Conservation (phyloP, 2,113 vertebrate species). For the Panurus biarmicus region DNA sequence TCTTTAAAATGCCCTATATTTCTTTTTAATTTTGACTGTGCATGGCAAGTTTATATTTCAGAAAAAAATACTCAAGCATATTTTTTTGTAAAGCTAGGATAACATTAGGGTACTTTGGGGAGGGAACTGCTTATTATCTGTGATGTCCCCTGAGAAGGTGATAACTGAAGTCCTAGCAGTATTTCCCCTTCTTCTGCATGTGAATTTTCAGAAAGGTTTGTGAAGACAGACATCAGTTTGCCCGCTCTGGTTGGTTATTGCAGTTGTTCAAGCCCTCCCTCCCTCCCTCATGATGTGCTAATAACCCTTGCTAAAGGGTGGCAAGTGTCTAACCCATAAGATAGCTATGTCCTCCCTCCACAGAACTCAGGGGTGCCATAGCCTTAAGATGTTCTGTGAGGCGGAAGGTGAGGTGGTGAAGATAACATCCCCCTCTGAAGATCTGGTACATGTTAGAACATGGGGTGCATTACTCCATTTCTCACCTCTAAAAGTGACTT, state of each 20-base stretch:
- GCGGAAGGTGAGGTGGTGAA: not conserved
- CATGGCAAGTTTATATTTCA: not conserved
- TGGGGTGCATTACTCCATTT: not conserved
- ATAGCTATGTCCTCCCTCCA: not conserved
- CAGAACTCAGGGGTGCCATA: not conserved
- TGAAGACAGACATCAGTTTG: not conserved
- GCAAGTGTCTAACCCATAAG: not conserved
- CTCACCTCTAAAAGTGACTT: not conserved
- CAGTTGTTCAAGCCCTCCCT: not conserved
- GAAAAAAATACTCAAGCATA: not conserved
- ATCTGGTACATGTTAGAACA: not conserved
- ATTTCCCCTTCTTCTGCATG: not conserved
- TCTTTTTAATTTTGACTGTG: conserved; percentile 33
- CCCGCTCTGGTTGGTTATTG: not conserved
- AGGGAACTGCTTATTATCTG: not conserved
- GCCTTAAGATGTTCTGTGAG: not conserved
- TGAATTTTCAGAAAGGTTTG: not conserved
- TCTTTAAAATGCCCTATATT: conserved; percentile 39
- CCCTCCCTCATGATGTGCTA: not conserved
- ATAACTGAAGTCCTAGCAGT: not conserved
- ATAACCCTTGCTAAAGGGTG: not conserved
- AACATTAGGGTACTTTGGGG: not conserved
- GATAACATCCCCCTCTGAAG: not conserved
- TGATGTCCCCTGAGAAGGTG: not conserved
- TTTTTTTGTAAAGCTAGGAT: not conserved